Percentiles rank a stretch among this genome's conserved stretches.
Conservation (phyloP, 64 coral and sea anemone species). For the Porites lutea region DNA sequence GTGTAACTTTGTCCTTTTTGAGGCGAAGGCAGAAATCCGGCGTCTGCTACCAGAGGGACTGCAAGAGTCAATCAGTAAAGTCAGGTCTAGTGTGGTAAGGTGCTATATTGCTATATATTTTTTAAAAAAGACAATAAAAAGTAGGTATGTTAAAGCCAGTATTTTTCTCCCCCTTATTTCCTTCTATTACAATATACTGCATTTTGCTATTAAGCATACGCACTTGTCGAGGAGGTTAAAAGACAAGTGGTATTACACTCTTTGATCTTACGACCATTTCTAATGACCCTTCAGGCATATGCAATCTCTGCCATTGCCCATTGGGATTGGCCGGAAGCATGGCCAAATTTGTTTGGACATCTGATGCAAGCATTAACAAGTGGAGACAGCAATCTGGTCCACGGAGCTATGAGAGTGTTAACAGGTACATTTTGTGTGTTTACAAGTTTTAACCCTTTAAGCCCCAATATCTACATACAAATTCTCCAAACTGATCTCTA, state of each 20-base stretch:
- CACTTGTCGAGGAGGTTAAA: too few relatives aligned
- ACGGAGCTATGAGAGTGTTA: constrained; percentile 97
- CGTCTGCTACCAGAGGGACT: constrained; percentile 85
- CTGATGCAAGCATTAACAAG: constrained; percentile 94
- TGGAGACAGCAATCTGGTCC: constrained; percentile 91
- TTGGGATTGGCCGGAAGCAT: constrained; percentile 98
- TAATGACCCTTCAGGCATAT: constrained; percentile 73
- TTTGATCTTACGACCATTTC: neutral
- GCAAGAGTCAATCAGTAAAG: constrained; percentile 93
- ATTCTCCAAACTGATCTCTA: too few relatives aligned
- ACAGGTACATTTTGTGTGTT: constrained; percentile 60
- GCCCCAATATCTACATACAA: too few relatives aligned
- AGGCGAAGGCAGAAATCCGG: constrained; percentile 94
- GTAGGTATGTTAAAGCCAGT: neutral
- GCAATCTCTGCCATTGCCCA: constrained; percentile 98
- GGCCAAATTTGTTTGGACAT: constrained; percentile 94
- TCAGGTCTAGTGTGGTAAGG: constrained; percentile 99
- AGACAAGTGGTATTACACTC: neutral
- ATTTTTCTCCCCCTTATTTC: too few relatives aligned
- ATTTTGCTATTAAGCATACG: too few relatives aligned
- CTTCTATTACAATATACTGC: too few relatives aligned
- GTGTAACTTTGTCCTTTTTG: neutral
- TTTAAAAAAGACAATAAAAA: neutral
- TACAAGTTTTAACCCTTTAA: too few relatives aligned
- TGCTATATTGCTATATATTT: too few relatives aligned